A percentile compares a stretch with the other conserved stretches of the same genome.
phyloP scores from a whole-genome alignment of 2,797 vertebrate genomes.

The Mionectes olivaceus region DNA sequence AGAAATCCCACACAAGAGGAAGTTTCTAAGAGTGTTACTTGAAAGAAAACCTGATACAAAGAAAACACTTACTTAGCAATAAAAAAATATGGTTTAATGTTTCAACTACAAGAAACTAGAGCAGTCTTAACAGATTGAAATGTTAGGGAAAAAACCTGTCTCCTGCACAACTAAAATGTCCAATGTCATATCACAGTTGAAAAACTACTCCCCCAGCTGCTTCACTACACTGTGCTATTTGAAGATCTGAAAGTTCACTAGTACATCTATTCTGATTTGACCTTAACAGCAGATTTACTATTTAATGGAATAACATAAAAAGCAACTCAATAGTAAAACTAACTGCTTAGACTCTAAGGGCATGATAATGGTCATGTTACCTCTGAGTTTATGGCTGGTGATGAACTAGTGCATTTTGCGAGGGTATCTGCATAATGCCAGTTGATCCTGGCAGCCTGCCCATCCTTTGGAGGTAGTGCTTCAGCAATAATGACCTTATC shows the following conservation, averaged over 20 bases:
- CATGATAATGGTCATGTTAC: conserved; percentile 67
- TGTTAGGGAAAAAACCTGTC: neutral
- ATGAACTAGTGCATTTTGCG: conserved; percentile 75
- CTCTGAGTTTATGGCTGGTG: conserved; percentile 82
- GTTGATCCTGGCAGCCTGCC: conserved; percentile 91
- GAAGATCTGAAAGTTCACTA: neutral
- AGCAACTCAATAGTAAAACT: neutral
- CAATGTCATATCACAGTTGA: neutral
- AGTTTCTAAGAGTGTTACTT: neutral
- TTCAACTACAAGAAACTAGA: neutral
- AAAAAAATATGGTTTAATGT: neutral
- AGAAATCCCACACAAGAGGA: neutral
- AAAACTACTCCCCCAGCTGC: neutral
- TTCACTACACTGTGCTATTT: neutral
- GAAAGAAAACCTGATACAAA: neutral
- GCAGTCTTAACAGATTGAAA: neutral
- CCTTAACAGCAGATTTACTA: neutral
- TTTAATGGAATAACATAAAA: neutral
- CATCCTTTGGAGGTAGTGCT: conserved; percentile 91
- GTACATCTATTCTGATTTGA: neutral
- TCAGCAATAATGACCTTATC: conserved; percentile 97
- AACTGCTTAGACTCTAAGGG: neutral
- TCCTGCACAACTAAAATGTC: neutral
- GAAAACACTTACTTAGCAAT: neutral
- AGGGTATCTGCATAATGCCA: conserved; percentile 96